Conservation (phyloP, 2,113 vertebrate genomes). For the Varanus komodoensis region DNA sequence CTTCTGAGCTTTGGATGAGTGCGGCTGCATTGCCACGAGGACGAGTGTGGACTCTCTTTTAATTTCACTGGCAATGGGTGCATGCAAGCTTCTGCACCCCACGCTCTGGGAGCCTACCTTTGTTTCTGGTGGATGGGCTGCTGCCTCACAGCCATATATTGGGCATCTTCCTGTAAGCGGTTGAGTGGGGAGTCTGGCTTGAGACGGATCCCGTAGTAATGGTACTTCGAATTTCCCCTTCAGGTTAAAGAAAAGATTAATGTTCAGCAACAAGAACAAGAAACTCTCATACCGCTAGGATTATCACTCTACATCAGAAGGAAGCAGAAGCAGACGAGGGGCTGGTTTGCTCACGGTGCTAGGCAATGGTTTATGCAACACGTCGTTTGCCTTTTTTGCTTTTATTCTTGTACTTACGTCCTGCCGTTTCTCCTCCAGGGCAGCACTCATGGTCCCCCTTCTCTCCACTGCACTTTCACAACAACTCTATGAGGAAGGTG, state of each 20-base stretch:
- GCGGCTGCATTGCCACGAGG: not conserved
- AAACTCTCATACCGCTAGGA: too few relatives aligned
- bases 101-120: conserved; percentile 78
- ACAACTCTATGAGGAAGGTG: too few relatives aligned
- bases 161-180: conserved; percentile 93
- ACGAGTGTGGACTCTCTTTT: not conserved
- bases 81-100: not conserved
- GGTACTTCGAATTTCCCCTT: conserved; percentile 98
- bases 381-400: too few relatives aligned
- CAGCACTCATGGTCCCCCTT: too few relatives aligned
- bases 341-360: too few relatives aligned
- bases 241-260: not conserved
- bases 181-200: conserved; percentile 97
- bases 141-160: conserved; percentile 98
- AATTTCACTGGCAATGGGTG: not conserved
- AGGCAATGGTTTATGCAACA: too few relatives aligned
- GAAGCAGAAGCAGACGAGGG: too few relatives aligned
- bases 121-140: conserved; percentile 97
- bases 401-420: too few relatives aligned
- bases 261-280: not conserved
- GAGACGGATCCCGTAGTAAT: conserved; percentile 97
- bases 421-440: too few relatives aligned
- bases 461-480: too few relatives aligned
- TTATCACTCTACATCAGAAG: too few relatives aligned
- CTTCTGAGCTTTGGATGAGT: not conserved